phyloP scores from a whole-genome alignment of 2,113 vertebrate genomes.

The Notiomystis cincta region DNA sequence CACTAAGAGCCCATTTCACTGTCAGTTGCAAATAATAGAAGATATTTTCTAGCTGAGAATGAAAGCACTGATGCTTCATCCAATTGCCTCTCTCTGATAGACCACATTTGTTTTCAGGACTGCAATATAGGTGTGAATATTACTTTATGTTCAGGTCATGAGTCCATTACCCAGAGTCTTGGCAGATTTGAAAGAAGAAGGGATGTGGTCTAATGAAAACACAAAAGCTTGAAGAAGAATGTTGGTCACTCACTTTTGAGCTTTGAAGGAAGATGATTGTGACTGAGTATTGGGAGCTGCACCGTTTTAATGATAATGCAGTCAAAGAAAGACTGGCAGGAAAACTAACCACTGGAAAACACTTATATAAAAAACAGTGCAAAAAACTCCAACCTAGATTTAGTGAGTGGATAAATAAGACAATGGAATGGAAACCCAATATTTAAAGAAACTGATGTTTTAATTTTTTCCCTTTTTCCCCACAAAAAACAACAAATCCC shows the following conservation, averaged over 20 bases:
- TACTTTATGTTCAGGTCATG: not conserved
- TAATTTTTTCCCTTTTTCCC: not conserved
- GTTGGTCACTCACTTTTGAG: not conserved
- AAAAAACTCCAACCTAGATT: not conserved
- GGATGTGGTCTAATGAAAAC: not conserved
- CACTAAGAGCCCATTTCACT: not conserved
- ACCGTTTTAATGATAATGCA: not conserved
- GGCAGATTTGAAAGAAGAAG: not conserved
- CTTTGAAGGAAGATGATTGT: not conserved
- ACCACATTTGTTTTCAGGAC: not conserved
- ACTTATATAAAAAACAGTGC: not conserved
- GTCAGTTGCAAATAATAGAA: not conserved
- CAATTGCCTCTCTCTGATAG: not conserved
- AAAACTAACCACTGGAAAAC: not conserved
- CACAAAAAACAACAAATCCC: not conserved
- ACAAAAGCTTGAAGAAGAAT: not conserved
- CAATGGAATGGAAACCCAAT: not conserved
- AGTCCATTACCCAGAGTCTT: not conserved
- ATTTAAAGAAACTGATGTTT: not conserved
- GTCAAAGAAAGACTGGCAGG: not conserved
- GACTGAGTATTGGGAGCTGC: not conserved
- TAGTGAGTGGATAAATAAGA: not conserved
- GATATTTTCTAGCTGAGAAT: not conserved
- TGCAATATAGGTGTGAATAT: conserved; percentile 2
- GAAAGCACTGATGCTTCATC: not conserved